Base-by-base conservation (phyloP, 2,888 invertebrate genomes). In the Synanthedon myopaeformis region DNA sequence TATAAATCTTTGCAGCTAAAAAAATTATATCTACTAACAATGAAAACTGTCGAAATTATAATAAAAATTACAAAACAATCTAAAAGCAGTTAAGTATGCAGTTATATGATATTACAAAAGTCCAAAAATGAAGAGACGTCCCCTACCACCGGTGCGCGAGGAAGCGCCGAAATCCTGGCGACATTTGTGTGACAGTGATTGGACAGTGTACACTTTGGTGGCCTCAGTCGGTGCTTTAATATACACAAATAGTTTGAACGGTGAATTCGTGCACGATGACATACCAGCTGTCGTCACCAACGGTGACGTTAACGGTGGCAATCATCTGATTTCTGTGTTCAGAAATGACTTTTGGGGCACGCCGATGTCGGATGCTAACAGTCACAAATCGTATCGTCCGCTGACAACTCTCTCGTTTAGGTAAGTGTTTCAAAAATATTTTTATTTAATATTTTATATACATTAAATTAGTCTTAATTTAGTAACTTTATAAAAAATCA, bases 321-420 rank as follows among this genome's bases (percentile, higher is more conserved):
- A 89, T 58, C 81, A 91, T 41, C 76, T 93, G 64, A 70, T 84
- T 58, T 89, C 89, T 65, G 87, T 93, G 64, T 91, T 94, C 69
- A 84, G 87, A 65, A 93, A 95, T 75, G 96, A 96, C 80, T 96
- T 95, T 76, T 96, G 96, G 96, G 96, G 96, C n/a, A 93, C 92
- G 54, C 92, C 94, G 41, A 94, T 96, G 93, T 89, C 91, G n/a
- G 93, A 94, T 69, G 83, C 91, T 53, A 89, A 89, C 70, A 95
- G 95, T 66, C 96, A 96, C 83, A 96, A 96, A 87, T 95, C 95
- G 53, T 96, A 96, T 79, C 89, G 96, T 64, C 96, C 96, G 48
- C 83, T 96, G 60, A 95, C 95, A 13, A 92, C 93, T 52, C 86
- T 96, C 53, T 92, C 94, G 8, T 96, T 96, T 87, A 91, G 96